Conservation (phyloP, 2,113 vertebrate genomes). For the Rhagologus leucostigma region DNA sequence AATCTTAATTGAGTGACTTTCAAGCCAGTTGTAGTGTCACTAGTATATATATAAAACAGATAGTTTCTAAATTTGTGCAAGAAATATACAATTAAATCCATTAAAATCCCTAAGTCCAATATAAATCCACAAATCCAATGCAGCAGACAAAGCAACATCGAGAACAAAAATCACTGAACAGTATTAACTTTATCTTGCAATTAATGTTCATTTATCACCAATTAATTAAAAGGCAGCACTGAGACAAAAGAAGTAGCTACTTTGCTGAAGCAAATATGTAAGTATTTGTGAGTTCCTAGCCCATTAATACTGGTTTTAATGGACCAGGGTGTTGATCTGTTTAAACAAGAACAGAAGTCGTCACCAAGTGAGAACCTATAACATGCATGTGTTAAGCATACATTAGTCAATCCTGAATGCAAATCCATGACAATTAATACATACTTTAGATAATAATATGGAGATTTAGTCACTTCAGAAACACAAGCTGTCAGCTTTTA, state of each 20-base stretch:
- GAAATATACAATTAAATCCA: background rate
- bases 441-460: background rate
- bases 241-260: background rate
- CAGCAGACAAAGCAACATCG: background rate
- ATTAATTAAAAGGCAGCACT: background rate
- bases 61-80: background rate
- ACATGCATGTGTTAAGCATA: background rate
- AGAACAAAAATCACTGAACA: background rate
- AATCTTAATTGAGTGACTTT: background rate
- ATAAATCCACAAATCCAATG: background rate
- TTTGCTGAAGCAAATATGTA: background rate
- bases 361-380: background rate
- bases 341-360: background rate
- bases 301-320: background rate
- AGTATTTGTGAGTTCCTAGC: background rate
- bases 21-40: background rate
- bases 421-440: background rate
- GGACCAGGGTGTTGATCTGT: background rate
- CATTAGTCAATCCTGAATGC: background rate
- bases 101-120: background rate
- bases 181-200: background rate
- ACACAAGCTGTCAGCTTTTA: background rate
- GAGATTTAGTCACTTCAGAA: background rate
- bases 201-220: background rate
- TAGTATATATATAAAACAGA: background rate